Percentiles rank a stretch among this genome's conserved stretches.
Evolutionary conservation across 2,113 vertebrate species (phyloP).

Genomic region (Pseudonaja textilis): DNA sequence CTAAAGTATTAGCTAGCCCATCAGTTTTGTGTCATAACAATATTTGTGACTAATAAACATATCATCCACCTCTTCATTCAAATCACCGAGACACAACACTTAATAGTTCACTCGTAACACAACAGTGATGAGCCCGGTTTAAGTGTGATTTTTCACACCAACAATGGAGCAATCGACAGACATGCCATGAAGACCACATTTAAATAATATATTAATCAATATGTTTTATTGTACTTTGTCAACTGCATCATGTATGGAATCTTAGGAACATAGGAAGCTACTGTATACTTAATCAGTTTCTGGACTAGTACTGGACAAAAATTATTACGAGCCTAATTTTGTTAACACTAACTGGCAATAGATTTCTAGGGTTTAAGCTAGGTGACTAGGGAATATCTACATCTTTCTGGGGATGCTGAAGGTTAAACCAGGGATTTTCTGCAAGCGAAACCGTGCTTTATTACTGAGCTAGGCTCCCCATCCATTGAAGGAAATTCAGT

Average conservation of each 20-base stretch:
- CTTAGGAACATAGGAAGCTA: not conserved
- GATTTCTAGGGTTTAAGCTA: not conserved
- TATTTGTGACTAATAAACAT: not conserved
- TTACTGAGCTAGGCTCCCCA: too few species aligned
- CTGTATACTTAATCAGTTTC: not conserved
- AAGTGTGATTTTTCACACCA: not conserved
- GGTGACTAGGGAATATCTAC: too few species aligned
- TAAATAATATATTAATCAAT: not conserved
- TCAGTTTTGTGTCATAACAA: not conserved
- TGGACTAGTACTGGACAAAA: not conserved
- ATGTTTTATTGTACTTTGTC: not conserved
- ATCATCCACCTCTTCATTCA: not conserved
- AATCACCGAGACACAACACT: not conserved
- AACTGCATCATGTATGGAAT: not conserved
- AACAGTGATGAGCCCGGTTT: not conserved
- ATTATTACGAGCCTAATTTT: not conserved
- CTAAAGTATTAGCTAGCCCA: not conserved
- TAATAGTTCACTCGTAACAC: not conserved
- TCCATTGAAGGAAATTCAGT: not conserved
- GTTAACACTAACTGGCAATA: not conserved
- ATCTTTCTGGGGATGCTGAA: too few species aligned
- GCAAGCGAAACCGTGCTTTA: too few species aligned
- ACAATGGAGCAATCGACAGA: not conserved
- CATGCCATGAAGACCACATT: not conserved
- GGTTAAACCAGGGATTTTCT: too few species aligned